These are phyloP conservation scores for Acanthopagrus latus DNA, from an alignment of 2,797 vertebrate species.

Conservation along the genomic window DNA sequence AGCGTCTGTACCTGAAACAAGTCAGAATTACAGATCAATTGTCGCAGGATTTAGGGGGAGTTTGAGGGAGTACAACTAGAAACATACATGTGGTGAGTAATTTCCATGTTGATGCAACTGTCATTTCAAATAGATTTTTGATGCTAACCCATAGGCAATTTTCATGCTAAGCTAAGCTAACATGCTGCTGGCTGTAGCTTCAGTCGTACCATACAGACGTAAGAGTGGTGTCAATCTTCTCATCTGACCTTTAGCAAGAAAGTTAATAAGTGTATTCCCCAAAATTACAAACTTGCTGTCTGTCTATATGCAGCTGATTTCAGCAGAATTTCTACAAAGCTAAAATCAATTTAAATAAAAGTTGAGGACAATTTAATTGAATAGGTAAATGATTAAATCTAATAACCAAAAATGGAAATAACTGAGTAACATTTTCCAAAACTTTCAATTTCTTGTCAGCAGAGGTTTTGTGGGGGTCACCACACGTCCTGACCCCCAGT, in stretches of 20 bases:
- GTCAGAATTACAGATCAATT: constrained; percentile 5
- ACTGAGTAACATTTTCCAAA: too few species aligned
- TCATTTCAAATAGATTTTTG: not conserved
- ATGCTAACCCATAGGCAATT: not conserved
- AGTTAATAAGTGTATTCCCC: too few species aligned
- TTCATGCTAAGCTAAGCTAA: not conserved
- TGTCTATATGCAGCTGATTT: not conserved
- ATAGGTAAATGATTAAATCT: too few species aligned
- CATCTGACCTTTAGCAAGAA: too few species aligned
- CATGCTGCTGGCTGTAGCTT: not conserved
- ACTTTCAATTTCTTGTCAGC: not conserved
- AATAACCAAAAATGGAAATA: too few species aligned
- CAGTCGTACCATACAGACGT: not conserved
- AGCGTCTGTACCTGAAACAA: constrained; percentile 9
- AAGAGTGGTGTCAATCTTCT: not conserved
- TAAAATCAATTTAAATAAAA: not conserved
- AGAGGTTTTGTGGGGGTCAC: not conserved
- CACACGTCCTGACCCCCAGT: not conserved
- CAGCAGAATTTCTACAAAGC: too few species aligned
- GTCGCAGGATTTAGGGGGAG: not conserved
- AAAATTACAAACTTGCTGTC: not conserved
- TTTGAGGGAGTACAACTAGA: not conserved
- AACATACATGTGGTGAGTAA: not conserved
- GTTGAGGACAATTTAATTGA: not conserved
- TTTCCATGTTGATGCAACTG: not conserved